Evolutionary conservation across 1,140 invertebrate genomes (phyloP), one percentile per base, ranked within the genome.

Genomic region (Platyscapa corneri): DNA sequence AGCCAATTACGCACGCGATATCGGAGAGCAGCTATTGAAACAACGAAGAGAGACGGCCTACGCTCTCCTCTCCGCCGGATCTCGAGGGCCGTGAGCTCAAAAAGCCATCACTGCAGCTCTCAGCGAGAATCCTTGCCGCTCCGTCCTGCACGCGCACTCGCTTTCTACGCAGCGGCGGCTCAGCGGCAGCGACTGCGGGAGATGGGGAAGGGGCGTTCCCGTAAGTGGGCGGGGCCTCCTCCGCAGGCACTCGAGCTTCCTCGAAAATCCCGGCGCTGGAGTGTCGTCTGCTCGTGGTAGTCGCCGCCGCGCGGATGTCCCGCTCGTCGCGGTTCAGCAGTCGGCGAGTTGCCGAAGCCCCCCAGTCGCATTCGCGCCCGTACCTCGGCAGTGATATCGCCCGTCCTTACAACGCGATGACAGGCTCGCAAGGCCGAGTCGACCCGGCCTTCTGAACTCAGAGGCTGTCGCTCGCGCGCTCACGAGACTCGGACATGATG

Each of bases 401-500:
- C 37, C 70, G 70, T 74, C 20, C 37, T 74, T n/a, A 20, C 34
- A n/a, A 5, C 67, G 64, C 32, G 46, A 53, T 64, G 42, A 74
- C 78, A 72, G 30, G 74, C 74, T 20, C 74, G 74, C 74, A 42
- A 75, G 74, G 67, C 64, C 30, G 64, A 65, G 27, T 65, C 64
- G 64, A 18, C 64, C 64, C 64, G 27, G 64, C 27, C 49, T 53
- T 53, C 49, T 53, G 49, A 32, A 65, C 64, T 16, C 3, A 32
- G 65, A 70, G 30, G 30, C 32, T 12, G 7, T 23, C 30, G 65
- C 1, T 16, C 65, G 30, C 32, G 32, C 65, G 65, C 65, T 14
- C 32, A 16, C 16, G 37, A 14, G 37, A 32, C 74, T 20, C 30
- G 85, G 90, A 65, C 82, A 93, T 93, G 93, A 93, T 93, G 92